Conservation (phyloP, 2,797 vertebrate species). For the Harpagifer antarcticus region DNA sequence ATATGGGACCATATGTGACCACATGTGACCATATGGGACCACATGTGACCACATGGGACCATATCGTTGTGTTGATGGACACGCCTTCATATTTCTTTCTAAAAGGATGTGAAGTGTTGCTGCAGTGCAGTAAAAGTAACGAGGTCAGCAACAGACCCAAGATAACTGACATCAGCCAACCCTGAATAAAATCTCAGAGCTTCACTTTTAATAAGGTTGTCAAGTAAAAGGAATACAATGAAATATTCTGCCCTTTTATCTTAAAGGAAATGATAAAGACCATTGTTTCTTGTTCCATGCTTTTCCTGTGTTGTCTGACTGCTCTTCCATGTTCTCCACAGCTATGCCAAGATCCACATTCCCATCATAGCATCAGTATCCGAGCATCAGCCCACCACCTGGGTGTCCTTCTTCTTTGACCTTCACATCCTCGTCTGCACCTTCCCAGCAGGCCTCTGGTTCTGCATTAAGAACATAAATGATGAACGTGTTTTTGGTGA, state of each 20-base stretch:
- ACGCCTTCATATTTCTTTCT: slow-evolving; percentile 4
- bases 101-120: slow-evolving; percentile 27
- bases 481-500: slow-evolving; percentile 94
- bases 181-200: not conserved
- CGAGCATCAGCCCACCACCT: slow-evolving; percentile 97
- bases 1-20: too few relatives aligned
- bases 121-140: slow-evolving; percentile 58
- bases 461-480: slow-evolving; percentile 98
- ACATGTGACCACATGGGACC: too few relatives aligned
- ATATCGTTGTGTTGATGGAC: slow-evolving; percentile 1
- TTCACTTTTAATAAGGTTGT: not conserved
- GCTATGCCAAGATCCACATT: slow-evolving; percentile 98
- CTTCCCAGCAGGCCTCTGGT: slow-evolving; percentile 97
- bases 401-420: slow-evolving; percentile 99
- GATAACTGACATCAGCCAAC: slow-evolving; percentile 41
- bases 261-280: too few relatives aligned
- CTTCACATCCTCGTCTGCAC: slow-evolving; percentile 98
- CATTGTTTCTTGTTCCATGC: not conserved
- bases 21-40: slow-evolving; percentile 8
- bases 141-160: slow-evolving; percentile 22
- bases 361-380: slow-evolving; percentile 97
- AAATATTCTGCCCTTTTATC: not conserved
- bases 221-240: not conserved
- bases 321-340: slow-evolving; percentile 61
- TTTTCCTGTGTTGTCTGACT: not conserved